Evolutionary conservation across 23 tunicate species (phyloP).

Genomic region (Corella eumyota): DNA sequence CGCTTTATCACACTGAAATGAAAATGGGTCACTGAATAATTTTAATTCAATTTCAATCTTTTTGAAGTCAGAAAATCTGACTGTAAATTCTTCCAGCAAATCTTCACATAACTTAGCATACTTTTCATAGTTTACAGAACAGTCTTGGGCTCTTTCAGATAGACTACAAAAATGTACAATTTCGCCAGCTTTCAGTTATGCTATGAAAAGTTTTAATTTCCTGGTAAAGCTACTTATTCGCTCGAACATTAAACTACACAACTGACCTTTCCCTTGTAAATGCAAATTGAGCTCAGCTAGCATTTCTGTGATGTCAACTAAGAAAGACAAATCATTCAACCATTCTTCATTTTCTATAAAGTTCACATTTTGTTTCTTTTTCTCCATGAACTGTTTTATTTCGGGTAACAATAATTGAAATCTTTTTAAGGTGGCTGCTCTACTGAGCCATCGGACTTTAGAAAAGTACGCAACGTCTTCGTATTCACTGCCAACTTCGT

Average conservation of each 20-base stretch:
- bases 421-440: constrained; percentile 35
- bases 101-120: constrained; percentile 10
- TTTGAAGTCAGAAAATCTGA: constrained; percentile 24
- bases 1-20: constrained; percentile 11
- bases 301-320: constrained; percentile 25
- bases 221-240: constrained; percentile 7
- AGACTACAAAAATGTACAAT: constrained; percentile 12
- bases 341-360: constrained; percentile 7
- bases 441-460: constrained; percentile 26
- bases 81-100: constrained; percentile 17
- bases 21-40: constrained; percentile 9
- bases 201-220: constrained; percentile 11
- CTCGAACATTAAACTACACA: constrained; percentile 7
- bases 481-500: constrained; percentile 24
- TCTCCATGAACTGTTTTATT: constrained; percentile 27
- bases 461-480: constrained; percentile 32
- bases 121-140: constrained; percentile 6
- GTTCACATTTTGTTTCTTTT: constrained; percentile 15
- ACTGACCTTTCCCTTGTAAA: constrained; percentile 31
- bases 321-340: constrained; percentile 16
- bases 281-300: constrained; percentile 13
- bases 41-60: constrained; percentile 12
- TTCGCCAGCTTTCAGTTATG: constrained; percentile 6
- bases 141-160: constrained; percentile 9
- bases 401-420: constrained; percentile 16